Percentiles rank a stretch among this genome's conserved stretches.
These are phyloP conservation scores for Neocrepidodera transversa DNA, from an alignment of 2,888 invertebrate genomes.

Conservation along the genomic window DNA sequence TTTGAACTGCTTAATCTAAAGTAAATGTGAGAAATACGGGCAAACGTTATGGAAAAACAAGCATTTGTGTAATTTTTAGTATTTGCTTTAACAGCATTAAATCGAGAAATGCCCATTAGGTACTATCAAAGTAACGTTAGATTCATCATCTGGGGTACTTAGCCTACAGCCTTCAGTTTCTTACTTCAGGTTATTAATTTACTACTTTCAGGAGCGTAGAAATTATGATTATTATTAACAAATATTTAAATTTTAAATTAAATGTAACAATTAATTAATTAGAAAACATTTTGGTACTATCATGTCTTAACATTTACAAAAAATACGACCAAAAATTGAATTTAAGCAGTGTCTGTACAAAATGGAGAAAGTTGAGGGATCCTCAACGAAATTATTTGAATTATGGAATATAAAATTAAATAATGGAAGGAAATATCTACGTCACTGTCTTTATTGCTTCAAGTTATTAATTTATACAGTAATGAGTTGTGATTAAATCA, in stretches of 20 bases:
- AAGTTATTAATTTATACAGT: background rate
- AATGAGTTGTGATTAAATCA: background rate
- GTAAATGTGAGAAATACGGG: slow-evolving; percentile 4
- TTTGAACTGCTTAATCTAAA: background rate
- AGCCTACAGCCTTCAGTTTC: background rate
- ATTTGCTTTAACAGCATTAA: slow-evolving; percentile 3
- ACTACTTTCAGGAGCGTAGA: background rate
- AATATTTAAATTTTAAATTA: too few relatives aligned
- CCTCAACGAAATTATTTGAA: too few relatives aligned
- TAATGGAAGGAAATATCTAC: background rate
- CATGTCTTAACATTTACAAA: too few relatives aligned
- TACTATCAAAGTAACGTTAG: slow-evolving; percentile 15
- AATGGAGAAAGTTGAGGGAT: too few relatives aligned
- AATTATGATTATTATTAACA: background rate
- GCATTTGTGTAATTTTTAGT: background rate
- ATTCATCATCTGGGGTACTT: slow-evolving; percentile 7
- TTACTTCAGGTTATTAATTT: slow-evolving; percentile 1
- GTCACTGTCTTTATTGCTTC: background rate
- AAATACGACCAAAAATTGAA: too few relatives aligned
- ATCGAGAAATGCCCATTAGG: slow-evolving; percentile 2
- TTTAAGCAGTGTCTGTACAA: too few relatives aligned
- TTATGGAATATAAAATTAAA: too few relatives aligned
- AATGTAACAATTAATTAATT: too few relatives aligned
- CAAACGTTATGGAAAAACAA: background rate
- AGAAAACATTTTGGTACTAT: too few relatives aligned